Percentiles rank a stretch among this genome's conserved stretches.
phyloP scores from a whole-genome alignment of 2,113 vertebrate genomes.

The Uria aalge region DNA sequence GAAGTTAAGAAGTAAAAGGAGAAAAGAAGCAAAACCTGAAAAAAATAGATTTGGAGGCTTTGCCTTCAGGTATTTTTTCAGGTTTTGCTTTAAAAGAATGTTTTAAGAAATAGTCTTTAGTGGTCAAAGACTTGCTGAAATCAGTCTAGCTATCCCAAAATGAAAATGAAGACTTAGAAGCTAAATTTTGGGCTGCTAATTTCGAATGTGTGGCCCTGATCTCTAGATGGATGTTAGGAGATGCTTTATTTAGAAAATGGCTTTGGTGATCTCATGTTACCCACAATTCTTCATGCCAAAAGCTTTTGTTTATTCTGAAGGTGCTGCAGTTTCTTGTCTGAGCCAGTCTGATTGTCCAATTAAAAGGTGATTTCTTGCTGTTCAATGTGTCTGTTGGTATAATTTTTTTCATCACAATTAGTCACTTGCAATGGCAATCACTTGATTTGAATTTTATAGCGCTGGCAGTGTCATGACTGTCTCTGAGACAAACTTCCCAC shows the following conservation, averaged over 20 bases:
- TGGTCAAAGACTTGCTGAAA: not conserved
- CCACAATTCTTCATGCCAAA: not conserved
- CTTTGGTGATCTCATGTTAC: not conserved
- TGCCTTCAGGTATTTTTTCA: not conserved
- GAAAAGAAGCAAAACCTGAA: not conserved
- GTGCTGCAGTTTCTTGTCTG: not conserved
- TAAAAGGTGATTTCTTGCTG: slow-evolving; percentile 11
- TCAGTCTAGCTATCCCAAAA: not conserved
- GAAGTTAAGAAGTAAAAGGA: not conserved
- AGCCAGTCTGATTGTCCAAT: not conserved
- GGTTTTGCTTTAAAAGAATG: not conserved
- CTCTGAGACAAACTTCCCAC: not conserved
- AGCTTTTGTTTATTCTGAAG: not conserved
- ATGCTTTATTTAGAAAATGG: not conserved
- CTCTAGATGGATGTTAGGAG: not conserved
- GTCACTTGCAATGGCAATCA: not conserved
- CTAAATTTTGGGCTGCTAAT: not conserved
- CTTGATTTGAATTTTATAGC: not conserved
- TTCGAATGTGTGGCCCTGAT: not conserved
- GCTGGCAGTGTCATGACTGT: not conserved
- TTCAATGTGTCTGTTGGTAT: not conserved
- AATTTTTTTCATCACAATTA: not conserved
- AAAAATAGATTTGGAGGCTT: not conserved
- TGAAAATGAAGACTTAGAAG: not conserved
- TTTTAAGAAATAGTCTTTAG: not conserved